phyloP scores from a whole-genome alignment of 2,888 invertebrate genomes.

The Drosophila silvestris region DNA sequence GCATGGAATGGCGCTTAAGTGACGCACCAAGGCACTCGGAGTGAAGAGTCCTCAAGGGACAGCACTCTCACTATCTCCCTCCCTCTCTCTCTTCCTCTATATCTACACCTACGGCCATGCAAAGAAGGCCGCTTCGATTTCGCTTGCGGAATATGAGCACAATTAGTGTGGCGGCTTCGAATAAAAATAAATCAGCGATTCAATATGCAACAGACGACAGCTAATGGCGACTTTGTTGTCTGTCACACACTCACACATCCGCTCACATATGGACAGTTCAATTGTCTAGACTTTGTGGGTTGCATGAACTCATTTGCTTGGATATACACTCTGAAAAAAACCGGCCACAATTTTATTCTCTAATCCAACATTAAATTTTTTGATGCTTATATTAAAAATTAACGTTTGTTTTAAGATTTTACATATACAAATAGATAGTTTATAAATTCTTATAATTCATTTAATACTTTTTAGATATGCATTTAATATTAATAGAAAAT shows the following conservation, averaged over 20 bases:
- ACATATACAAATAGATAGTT: not conserved
- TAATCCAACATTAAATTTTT: too few species aligned
- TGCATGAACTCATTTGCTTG: conserved; percentile 47
- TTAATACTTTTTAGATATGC: too few species aligned
- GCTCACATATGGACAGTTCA: not conserved
- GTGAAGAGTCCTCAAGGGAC: conserved; percentile 4
- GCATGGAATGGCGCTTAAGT: conserved; percentile 56
- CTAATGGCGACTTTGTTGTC: conserved; percentile 30
- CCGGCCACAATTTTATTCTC: too few species aligned
- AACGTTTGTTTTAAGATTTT: too few species aligned
- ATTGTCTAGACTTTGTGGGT: conserved; percentile 57
- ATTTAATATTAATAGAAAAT: too few species aligned
- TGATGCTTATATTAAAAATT: too few species aligned
- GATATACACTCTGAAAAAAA: not conserved
- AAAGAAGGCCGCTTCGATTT: conserved; percentile 5
- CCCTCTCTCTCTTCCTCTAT: not conserved
- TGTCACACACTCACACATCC: conserved; percentile 5
- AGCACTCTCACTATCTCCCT: not conserved
- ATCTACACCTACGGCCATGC: conserved; percentile 23
- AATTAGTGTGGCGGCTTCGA: conserved; percentile 20
- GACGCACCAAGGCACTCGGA: conserved; percentile 11
- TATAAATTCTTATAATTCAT: not conserved
- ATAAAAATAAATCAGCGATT: conserved; percentile 36
- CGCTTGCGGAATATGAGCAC: conserved; percentile 10
- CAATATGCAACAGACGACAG: conserved; percentile 27